A percentile compares a stretch with the other conserved stretches of the same genome.
Evolutionary conservation across 2,888 invertebrate species (phyloP).

Genomic region (Drosophila austrosaltans): DNA sequence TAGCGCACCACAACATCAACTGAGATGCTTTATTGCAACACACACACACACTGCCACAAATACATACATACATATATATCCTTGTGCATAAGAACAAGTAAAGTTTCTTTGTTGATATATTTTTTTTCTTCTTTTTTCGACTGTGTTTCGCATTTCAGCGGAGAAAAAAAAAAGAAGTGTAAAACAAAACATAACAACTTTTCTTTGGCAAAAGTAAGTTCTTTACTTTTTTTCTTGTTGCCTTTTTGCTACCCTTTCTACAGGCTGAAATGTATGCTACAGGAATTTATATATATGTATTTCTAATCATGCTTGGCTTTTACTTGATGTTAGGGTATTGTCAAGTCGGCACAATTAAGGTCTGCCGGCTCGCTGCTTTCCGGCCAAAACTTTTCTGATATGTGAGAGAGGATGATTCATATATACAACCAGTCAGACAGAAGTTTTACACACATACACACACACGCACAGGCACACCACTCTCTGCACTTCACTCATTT

Average conservation of each 20-base stretch:
- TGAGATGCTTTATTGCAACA: slow-evolving; percentile 1
- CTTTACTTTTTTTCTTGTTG: no score
- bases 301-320: not conserved
- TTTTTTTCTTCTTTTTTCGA: not conserved
- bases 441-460: slow-evolving; percentile 19
- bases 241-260: not conserved
- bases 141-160: not conserved
- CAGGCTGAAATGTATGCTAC: no score
- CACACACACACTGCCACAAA: not conserved
- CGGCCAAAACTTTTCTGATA: slow-evolving; percentile 1
- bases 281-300: no score
- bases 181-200: slow-evolving; percentile 2
- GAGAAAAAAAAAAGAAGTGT: not conserved
- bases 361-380: not conserved
- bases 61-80: not conserved
- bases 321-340: not conserved
- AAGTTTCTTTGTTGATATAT: not conserved
- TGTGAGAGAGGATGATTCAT: not conserved
- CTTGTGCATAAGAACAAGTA: not conserved
- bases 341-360: not conserved
- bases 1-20: slow-evolving; percentile 31
- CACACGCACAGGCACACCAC: not conserved
- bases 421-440: not conserved
- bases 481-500: slow-evolving; percentile 51
- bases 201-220: not conserved